phyloP scores from a whole-genome alignment of 2,797 vertebrate species.

The Tauraco hartlaubi region DNA sequence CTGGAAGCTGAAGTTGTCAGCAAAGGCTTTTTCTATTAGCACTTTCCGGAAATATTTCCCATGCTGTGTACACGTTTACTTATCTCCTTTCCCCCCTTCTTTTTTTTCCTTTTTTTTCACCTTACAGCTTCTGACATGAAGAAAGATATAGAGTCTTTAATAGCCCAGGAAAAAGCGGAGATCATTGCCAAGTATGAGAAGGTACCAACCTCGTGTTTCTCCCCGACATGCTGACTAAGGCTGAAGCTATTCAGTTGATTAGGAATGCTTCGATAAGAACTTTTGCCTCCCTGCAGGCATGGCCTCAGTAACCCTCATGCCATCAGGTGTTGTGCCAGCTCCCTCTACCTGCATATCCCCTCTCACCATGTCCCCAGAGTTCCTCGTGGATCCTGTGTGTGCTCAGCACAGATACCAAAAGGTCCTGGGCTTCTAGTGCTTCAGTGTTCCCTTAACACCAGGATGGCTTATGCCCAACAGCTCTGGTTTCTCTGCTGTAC shows the following conservation, averaged over 20 bases:
- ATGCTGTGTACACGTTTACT: neutral
- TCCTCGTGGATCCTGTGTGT: rapidly evolving
- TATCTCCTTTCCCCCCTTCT: neutral
- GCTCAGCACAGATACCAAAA: neutral
- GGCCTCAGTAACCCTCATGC: rapidly evolving
- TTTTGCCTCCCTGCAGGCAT: neutral
- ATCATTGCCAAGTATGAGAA: constrained; percentile 90
- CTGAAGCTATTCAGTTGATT: neutral
- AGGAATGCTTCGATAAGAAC: neutral
- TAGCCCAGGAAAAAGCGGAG: constrained; percentile 89
- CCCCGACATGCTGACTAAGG: neutral
- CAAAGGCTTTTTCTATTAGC: neutral
- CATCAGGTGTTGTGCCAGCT: neutral
- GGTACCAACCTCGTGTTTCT: constrained; percentile 62
- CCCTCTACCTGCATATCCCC: neutral
- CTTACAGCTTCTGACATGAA: constrained; percentile 91
- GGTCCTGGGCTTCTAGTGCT: neutral
- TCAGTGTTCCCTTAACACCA: neutral
- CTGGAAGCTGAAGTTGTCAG: neutral
- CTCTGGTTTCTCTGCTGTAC: neutral
- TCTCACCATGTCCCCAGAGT: neutral
- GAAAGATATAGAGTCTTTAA: constrained; percentile 90
- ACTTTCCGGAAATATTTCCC: neutral
- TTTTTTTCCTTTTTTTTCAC: neutral
- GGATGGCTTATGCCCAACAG: neutral